phyloP scores from a whole-genome alignment of 2,888 invertebrate genomes.

The Drepanosiphum platanoidis region DNA sequence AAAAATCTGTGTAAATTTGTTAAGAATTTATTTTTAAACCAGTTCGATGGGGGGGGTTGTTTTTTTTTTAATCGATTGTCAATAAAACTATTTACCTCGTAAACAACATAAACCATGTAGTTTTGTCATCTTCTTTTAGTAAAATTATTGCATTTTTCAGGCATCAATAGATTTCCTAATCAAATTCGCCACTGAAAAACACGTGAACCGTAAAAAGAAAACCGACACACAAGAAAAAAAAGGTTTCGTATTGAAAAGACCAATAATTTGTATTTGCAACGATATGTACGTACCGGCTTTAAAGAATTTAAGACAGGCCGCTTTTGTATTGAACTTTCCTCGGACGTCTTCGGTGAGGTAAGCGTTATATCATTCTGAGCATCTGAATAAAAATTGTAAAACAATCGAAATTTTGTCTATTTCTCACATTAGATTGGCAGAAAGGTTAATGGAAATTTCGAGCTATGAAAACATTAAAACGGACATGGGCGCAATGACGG shows the following conservation, averaged over 20 bases:
- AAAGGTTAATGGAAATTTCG: constrained; percentile 77
- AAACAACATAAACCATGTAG: too few relatives aligned
- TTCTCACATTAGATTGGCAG: constrained; percentile 67
- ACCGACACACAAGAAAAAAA: constrained; percentile 72
- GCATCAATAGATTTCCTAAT: constrained; percentile 88
- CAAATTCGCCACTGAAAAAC: constrained; percentile 78
- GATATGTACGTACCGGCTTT: constrained; percentile 90
- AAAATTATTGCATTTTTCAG: constrained; percentile 65
- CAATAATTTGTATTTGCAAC: constrained; percentile 97
- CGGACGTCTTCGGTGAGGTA: constrained; percentile 68
- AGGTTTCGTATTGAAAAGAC: constrained; percentile 75
- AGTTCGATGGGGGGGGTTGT: too few relatives aligned
- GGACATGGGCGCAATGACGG: constrained; percentile 77
- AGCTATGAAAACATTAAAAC: constrained; percentile 75
- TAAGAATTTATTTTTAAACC: too few relatives aligned
- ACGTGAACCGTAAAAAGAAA: constrained; percentile 66
- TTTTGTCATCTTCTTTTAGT: too few relatives aligned
- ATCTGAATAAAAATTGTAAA: constrained; percentile 13
- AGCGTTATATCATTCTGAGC: too few relatives aligned
- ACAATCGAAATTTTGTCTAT: neutral
- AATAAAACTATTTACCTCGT: too few relatives aligned
- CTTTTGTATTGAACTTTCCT: constrained; percentile 78
- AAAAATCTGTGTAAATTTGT: too few relatives aligned
- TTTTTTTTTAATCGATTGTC: too few relatives aligned
- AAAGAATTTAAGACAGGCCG: constrained; percentile 79